Conservation (phyloP, 2,113 vertebrate species). For the human (Homo sapiens) region DNA sequence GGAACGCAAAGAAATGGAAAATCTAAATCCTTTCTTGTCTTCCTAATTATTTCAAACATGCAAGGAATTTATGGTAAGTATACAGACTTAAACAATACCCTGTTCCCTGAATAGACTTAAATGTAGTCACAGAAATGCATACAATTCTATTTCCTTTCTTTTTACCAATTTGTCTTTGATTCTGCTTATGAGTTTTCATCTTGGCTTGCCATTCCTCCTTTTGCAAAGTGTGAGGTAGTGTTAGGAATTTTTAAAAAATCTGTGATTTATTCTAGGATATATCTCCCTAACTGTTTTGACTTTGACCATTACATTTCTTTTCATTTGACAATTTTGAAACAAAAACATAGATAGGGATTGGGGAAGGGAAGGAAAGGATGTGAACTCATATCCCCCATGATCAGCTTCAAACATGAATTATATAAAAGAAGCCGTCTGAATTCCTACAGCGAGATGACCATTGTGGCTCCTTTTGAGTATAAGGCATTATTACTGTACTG, state of each 20-base stretch:
- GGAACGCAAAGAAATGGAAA: not conserved
- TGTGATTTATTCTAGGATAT: not conserved
- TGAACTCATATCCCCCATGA: not conserved
- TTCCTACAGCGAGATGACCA: not conserved
- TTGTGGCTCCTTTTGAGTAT: not conserved
- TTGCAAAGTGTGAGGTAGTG: not conserved
- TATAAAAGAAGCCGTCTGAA: not conserved
- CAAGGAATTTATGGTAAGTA: not conserved
- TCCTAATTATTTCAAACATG: constrained; percentile 13
- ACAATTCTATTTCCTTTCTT: not conserved
- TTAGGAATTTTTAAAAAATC: not conserved
- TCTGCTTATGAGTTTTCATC: not conserved
- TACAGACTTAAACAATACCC: not conserved
- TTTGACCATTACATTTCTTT: constrained; percentile 13
- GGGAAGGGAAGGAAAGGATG: not conserved
- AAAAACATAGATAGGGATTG: not conserved
- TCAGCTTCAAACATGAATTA: not conserved
- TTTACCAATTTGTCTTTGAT: not conserved
- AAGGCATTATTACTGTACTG: not conserved
- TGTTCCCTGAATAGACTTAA: not conserved
- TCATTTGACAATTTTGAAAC: not conserved
- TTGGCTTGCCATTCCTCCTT: not conserved
- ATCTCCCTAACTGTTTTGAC: not conserved
- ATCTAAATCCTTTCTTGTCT: not conserved
- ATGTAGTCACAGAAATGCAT: not conserved